Evolutionary conservation across 1,140 invertebrate species (phyloP).

Genomic region (Brachionus plicatilis): DNA sequence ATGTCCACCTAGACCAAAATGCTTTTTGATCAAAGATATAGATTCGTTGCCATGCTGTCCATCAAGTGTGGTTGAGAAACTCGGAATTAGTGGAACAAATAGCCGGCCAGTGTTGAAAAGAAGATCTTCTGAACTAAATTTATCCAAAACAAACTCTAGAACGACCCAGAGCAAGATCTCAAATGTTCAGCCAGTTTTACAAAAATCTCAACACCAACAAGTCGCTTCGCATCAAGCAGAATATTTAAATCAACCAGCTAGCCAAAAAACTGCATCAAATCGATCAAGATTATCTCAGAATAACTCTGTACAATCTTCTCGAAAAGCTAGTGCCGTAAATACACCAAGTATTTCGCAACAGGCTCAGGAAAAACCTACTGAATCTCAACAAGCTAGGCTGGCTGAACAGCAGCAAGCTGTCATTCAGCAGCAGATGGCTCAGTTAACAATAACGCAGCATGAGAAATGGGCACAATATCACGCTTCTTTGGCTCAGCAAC

Average conservation of each 20-base stretch:
- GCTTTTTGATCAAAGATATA: background rate
- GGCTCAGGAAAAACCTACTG: background rate
- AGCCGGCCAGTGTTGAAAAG: background rate
- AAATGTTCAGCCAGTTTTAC: background rate
- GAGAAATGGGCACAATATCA: background rate
- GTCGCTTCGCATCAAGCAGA: background rate
- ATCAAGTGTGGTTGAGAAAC: background rate
- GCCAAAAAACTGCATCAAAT: background rate
- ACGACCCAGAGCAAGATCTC: background rate
- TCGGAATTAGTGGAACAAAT: background rate
- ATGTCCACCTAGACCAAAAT: conserved; percentile 4
- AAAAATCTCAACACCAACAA: background rate
- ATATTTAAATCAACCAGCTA: background rate
- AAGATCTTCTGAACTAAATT: background rate
- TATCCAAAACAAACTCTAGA: background rate
- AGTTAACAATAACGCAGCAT: background rate
- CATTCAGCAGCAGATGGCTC: background rate
- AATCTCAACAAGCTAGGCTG: background rate
- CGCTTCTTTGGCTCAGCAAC: background rate
- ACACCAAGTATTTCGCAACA: background rate
- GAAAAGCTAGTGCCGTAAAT: background rate
- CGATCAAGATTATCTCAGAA: background rate
- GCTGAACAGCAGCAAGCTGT: background rate
- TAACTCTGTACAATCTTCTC: background rate
- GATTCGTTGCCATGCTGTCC: background rate